Percentiles rank a stretch among this genome's conserved stretches.
phyloP scores from a whole-genome alignment of 2,797 vertebrate species.

The Valencia hispanica region DNA sequence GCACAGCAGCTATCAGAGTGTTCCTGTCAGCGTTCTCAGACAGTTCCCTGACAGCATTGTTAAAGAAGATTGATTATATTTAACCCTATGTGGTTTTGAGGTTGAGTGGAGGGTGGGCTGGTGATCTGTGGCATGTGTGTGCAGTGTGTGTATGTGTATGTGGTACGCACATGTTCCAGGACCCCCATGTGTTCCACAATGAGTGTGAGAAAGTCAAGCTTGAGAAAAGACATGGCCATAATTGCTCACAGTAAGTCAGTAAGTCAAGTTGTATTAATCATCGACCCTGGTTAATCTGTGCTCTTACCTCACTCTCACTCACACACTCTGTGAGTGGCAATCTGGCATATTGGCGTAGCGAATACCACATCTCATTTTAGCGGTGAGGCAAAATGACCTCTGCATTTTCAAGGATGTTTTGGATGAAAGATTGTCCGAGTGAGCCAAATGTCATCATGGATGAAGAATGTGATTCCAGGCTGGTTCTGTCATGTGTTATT shows the following conservation, averaged over 20 bases:
- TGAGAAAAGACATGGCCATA: slow-evolving; percentile 82
- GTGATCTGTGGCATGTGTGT: slow-evolving; percentile 64
- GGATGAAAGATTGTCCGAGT: slow-evolving; percentile 56
- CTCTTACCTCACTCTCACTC: slow-evolving; percentile 70
- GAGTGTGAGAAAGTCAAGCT: slow-evolving; percentile 75
- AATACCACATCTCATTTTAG: slow-evolving; percentile 65
- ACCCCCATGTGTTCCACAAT: slow-evolving; percentile 62
- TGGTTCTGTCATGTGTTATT: slow-evolving; percentile 76
- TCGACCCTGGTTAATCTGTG: slow-evolving; percentile 74
- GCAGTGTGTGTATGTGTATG: slow-evolving; percentile 55
- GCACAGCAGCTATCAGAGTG: slow-evolving; percentile 54
- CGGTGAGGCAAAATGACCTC: slow-evolving; percentile 69
- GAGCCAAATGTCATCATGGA: slow-evolving; percentile 70
- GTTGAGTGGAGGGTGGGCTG: slow-evolving; percentile 76
- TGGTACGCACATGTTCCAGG: slow-evolving; percentile 72
- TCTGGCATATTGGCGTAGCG: slow-evolving; percentile 54
- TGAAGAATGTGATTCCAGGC: slow-evolving; percentile 74
- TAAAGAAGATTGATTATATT: slow-evolving; percentile 84
- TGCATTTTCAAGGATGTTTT: slow-evolving; percentile 66
- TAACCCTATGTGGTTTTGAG: slow-evolving; percentile 83
- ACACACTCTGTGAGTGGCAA: slow-evolving; percentile 50
- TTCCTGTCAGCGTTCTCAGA: slow-evolving; percentile 69
- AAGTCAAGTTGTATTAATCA: slow-evolving; percentile 82
- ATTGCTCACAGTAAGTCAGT: slow-evolving; percentile 80
- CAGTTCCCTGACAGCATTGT: slow-evolving; percentile 77